Base-by-base conservation (phyloP, 2,888 invertebrate genomes). In the Lithophane semibrunnea region DNA sequence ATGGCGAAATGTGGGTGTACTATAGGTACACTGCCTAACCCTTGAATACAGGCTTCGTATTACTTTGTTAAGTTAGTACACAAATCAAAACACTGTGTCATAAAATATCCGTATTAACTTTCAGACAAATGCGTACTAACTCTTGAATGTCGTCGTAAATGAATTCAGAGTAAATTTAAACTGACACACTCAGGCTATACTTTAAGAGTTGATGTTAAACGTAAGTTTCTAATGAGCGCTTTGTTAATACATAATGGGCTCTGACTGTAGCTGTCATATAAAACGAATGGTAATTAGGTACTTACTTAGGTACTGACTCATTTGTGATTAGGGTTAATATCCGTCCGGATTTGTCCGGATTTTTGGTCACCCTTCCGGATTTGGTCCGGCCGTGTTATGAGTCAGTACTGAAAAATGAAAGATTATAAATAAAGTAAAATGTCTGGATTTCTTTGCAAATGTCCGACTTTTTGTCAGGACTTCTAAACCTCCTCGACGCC, bases 251-350 rank as follows among this genome's bases (percentile, higher is more conserved):
- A 67, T 83, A 75, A 80, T 80, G 64, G 61, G 66, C 47, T 67
- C 63, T 69, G 68, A 56, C 54, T 78, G 56, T 64, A 73, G n/a
- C 63, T 79, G 75, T 84, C 82, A 77, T 82, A 70, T 82, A 75
- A 67, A 72, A 74, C 63, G 63, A 76, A 79, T 44, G 42, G 58
- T 87, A 77, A 86, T 86, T 86, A 76, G 60, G 56, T 67, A 74
- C 52, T 52, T 52, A 52, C 44, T 42, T 52, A 24, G n/a, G 49
- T 37, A 64, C 68, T 47, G 61, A 49, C 18, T 71, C 63, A 29
- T 16, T 70, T 71, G 44, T 75, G 21, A 67, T 52, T 37, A 52
- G 13, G 16, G 13, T 49, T 29, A 29, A 21, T 67, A 21, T 29
- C 13, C 21, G 21, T 49, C 24, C 29, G 29, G 18, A 8, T 49